Base-by-base conservation (phyloP, 2,888 invertebrate genomes). In the Melieria picta region DNA sequence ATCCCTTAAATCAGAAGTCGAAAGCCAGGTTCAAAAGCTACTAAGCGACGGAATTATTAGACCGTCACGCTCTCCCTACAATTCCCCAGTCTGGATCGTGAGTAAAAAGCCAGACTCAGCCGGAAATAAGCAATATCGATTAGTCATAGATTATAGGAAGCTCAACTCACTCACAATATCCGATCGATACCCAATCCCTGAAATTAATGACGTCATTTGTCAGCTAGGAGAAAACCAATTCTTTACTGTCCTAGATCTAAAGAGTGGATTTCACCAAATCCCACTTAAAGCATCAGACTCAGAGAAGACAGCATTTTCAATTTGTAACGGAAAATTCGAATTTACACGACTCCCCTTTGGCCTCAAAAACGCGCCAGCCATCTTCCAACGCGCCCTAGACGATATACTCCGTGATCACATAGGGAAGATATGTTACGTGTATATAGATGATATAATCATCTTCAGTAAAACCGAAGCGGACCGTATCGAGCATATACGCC, bases 91-190 rank as follows among this genome's bases (percentile, higher is more conserved):
- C 1, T 61, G 46, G 46, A 61, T 30, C 30, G 30, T 30, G 30
- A 30, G 2, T 30, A 30, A 30, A 2, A 30, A 30, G 3, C 30
- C 30, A 30, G 30, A 30, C 30, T 30, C 30, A 30, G 55, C n/a
- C n/a, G 60, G 60, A 60, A 60, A 60, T 60, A 62, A 47, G 9
- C 55, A 73, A 61, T 65, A 72, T 10, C 55, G 72, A 7, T 64
- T 74, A 62, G 73, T 75, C 10, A 73, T 73, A 52, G 69, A 73
- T 50, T 74, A 62, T 42, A 46, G 68, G n/a, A 72, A 72, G 48
- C 45, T 72, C 7, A 72, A 72, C 16, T 57, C 68, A 10, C 47
- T 72, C 43, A 72, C 72, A 9, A 68, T 67, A 10, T 45, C 72
- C 10, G 63, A 72, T 50, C 61, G 63, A 63, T 72, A 72, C 43